These are phyloP conservation scores for Rousettus madagascariensis DNA, from an alignment of 2,797 vertebrate genomes.

Conservation along the genomic window DNA sequence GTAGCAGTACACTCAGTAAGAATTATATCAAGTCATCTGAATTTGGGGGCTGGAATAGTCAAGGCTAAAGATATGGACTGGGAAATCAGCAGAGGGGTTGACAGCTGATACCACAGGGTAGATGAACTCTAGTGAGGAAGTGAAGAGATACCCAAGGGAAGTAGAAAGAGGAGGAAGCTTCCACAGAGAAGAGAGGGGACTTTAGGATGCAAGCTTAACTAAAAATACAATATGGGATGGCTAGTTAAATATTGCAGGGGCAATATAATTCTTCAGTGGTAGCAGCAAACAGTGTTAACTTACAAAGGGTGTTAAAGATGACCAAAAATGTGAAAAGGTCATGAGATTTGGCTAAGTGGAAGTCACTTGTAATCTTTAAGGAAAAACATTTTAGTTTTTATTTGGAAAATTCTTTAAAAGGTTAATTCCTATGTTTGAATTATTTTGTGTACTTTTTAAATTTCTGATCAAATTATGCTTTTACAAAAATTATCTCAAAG, in stretches of 20 bases:
- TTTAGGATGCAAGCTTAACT: neutral
- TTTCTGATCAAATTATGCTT: neutral
- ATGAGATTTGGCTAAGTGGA: neutral
- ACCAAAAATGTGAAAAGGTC: neutral
- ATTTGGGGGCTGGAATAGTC: neutral
- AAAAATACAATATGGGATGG: neutral
- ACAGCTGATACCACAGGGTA: neutral
- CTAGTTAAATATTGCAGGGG: neutral
- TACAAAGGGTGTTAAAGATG: neutral
- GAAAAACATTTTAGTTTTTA: neutral
- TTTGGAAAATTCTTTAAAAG: constrained; percentile 1
- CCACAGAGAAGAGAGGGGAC: neutral
- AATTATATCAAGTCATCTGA: neutral
- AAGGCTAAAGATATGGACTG: neutral
- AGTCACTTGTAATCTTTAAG: neutral
- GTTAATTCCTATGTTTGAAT: neutral
- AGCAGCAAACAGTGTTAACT: neutral
- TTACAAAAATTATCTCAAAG: neutral
- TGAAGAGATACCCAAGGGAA: neutral
- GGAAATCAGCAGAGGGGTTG: neutral
- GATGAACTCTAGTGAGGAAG: neutral
- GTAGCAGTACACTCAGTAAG: neutral
- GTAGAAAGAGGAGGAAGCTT: neutral
- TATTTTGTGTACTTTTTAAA: neutral
- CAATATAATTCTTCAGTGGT: neutral